Evolutionary conservation across 2,888 invertebrate genomes (phyloP).

Genomic region (Dendrolimus pini): DNA sequence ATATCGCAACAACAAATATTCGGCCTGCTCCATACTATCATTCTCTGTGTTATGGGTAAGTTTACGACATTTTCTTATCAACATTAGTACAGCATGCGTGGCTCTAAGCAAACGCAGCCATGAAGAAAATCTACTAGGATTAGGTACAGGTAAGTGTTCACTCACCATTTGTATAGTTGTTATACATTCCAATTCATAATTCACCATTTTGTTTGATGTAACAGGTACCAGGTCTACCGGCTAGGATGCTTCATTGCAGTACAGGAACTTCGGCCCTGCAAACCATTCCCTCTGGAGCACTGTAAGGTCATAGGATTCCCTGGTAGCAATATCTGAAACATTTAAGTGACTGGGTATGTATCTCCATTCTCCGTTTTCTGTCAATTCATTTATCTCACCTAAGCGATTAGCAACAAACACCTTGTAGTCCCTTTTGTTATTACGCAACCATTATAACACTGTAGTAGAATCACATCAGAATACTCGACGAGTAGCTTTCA

Average conservation of each 20-base stretch:
- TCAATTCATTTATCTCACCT: conserved; percentile 19
- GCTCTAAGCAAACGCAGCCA: conserved; percentile 6
- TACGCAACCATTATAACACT: conserved; percentile 17
- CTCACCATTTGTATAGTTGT: not conserved
- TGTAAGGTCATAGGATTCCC: not conserved
- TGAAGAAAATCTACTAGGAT: conserved; percentile 5
- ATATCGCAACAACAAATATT: conserved; percentile 1
- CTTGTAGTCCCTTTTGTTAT: conserved; percentile 14
- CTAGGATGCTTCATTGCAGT: not conserved
- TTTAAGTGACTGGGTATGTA: conserved; percentile 21
- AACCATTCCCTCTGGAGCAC: conserved; percentile 6
- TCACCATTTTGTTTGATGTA: not conserved
- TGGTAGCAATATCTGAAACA: conserved; percentile 14
- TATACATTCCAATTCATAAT: not conserved
- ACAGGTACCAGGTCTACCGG: not conserved
- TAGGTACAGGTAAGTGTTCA: conserved; percentile 1
- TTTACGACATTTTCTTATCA: conserved; percentile 7
- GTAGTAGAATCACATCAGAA: conserved; percentile 19
- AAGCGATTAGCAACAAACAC: conserved; percentile 16
- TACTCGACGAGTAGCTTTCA: not conserved
- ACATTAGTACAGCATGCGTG: conserved; percentile 4
- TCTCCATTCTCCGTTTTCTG: conserved; percentile 17
- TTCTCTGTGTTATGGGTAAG: not conserved
- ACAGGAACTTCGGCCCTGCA: conserved; percentile 6
- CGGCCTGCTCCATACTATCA: conserved; percentile 1